Base-by-base conservation (phyloP, 2,888 invertebrate genomes). In the Lasioglossum lativentre region DNA sequence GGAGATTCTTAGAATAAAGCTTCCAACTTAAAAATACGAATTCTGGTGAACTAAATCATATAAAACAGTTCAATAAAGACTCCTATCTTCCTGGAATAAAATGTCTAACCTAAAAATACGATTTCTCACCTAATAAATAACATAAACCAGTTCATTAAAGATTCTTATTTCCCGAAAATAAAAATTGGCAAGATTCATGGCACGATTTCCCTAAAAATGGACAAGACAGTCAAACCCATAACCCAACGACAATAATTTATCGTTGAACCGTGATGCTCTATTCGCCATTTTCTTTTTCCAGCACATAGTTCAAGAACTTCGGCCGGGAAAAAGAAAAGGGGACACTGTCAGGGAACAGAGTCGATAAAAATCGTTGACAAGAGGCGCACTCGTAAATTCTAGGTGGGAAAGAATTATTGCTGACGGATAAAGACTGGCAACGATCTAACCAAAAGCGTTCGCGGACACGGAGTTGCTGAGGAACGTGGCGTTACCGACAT, bases 361-460 rank as follows among this genome's bases (percentile, higher is more conserved):
- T 70, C 78, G 87, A 87, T 88, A 85, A 88, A 87, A 89, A 89
- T 89, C 74, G 74, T 80, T 66, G 83, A 76, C 80, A 76, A 71
- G 59, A 45, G 71, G 52, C 8, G 78, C 34, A 14, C n/a, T 45
- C 71, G 75, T 88, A 89, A 89, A 89, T 89, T 86, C 82, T 59
- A 45, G 27, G 5, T n/a, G 14, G 38, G 42, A 85, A 78, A 85
- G 88, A 89, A 89, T 89, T 89, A 88, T 87, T 71, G 82, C 83
- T 77, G 42, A 42, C 78, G 85, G 81, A 74, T 82, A 83, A 81
- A 78, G 76, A 47, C 34, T 56, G 70, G 63, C 74, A 52, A 79
- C 78, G 79, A 80, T 89, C 82, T 84, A 78, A 86, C 83, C 88
- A 82, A 77, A 87, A 85, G 79, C 72, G 75, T 78, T 63, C 72